A percentile compares a stretch with the other conserved stretches of the same genome.
Evolutionary conservation across 2,888 invertebrate genomes (phyloP).

Genomic region (Agrenia bidenticulata): DNA sequence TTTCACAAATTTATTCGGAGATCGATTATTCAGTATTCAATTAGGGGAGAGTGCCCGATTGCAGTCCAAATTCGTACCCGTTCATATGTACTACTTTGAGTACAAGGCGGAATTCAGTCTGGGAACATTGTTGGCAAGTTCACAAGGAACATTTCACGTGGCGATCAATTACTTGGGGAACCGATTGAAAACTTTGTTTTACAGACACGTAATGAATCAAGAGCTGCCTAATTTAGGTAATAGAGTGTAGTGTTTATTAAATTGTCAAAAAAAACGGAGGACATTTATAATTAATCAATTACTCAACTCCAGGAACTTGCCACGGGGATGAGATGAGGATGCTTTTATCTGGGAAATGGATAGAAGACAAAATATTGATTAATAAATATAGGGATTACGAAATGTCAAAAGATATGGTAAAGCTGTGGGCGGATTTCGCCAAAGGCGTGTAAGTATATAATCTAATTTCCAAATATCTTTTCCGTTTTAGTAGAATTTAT

Average conservation of each 20-base stretch:
- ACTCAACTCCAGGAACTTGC: conserved; percentile 1
- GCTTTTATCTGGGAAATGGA: background rate
- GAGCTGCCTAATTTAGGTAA: background rate
- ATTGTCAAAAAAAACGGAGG: too few species aligned
- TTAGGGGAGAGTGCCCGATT: conserved; percentile 30
- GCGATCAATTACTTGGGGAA: background rate
- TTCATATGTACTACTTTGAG: conserved; percentile 34
- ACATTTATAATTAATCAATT: too few species aligned
- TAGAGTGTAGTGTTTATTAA: background rate
- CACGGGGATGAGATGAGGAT: conserved; percentile 1
- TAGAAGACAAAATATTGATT: too few species aligned
- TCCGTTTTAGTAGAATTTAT: background rate
- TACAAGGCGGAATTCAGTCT: conserved; percentile 25
- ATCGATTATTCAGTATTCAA: conserved; percentile 32
- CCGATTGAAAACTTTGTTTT: background rate
- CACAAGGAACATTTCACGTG: conserved; percentile 27
- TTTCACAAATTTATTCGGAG: conserved; percentile 35
- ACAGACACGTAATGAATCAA: background rate
- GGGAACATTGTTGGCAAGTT: conserved; percentile 21
- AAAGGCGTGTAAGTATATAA: conserved; percentile 27
- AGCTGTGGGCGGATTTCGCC: conserved; percentile 38
- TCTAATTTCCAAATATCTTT: conserved; percentile 2
- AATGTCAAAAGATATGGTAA: conserved; percentile 37
- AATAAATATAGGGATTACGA: conserved; percentile 32
- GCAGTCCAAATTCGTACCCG: conserved; percentile 28